These are phyloP conservation scores for Trissolcus brochymenae DNA, from an alignment of 2,888 invertebrate genomes.

Conservation along the genomic window DNA sequence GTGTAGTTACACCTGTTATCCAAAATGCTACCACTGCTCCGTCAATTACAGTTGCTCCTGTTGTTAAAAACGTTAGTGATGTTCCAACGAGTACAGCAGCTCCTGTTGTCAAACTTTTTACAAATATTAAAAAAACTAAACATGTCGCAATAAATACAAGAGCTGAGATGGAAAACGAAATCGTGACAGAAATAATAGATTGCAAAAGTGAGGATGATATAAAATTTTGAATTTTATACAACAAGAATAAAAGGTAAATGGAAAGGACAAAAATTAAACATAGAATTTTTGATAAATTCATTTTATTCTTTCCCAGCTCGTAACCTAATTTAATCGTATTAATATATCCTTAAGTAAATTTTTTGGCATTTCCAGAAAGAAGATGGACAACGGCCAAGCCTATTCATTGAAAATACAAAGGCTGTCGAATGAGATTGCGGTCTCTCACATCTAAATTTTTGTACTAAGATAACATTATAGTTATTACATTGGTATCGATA, in stretches of 20 bases:
- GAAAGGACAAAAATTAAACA: background rate
- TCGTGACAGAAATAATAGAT: too few relatives aligned
- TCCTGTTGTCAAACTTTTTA: too few relatives aligned
- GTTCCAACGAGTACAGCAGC: too few relatives aligned
- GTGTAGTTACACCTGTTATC: too few relatives aligned
- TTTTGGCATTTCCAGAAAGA: conserved; percentile 71
- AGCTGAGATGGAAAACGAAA: too few relatives aligned
- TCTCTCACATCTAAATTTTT: conserved; percentile 74
- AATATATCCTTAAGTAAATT: conserved; percentile 44
- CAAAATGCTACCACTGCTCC: too few relatives aligned
- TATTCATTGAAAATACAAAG: conserved; percentile 73
- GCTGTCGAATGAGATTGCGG: conserved; percentile 75
- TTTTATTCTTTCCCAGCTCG: conserved; percentile 33
- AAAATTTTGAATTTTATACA: background rate
- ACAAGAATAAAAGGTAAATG: background rate
- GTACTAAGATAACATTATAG: conserved; percentile 74
- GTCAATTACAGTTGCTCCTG: too few relatives aligned
- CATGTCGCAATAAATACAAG: too few relatives aligned
- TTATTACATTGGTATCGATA: conserved; percentile 70
- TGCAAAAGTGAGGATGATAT: too few relatives aligned
- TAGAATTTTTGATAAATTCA: conserved; percentile 34
- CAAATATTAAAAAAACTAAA: too few relatives aligned
- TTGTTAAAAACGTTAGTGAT: too few relatives aligned
- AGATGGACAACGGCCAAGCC: conserved; percentile 74
- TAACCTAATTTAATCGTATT: conserved; percentile 35